A percentile compares a stretch with the other conserved stretches of the same genome.
phyloP scores from a whole-genome alignment of 2,113 vertebrate genomes.

The Ochotona curzoniae region DNA sequence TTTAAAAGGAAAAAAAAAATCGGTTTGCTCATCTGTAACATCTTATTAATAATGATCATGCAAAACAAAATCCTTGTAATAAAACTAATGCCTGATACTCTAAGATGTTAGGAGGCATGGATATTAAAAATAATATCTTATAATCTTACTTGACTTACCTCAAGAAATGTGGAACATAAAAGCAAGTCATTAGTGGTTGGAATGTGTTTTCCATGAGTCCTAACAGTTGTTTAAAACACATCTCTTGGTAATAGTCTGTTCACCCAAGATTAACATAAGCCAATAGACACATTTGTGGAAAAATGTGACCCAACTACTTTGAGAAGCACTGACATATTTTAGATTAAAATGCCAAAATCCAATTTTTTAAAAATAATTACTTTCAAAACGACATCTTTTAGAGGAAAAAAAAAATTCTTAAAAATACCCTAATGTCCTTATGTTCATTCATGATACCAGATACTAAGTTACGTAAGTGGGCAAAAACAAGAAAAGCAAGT shows the following conservation, averaged over 20 bases:
- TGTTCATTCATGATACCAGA: conserved; percentile 58
- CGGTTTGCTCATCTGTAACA: not conserved
- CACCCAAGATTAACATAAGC: conserved; percentile 68
- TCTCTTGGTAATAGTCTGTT: conserved; percentile 71
- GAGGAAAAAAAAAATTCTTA: conserved; percentile 64
- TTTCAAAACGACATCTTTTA: conserved; percentile 65
- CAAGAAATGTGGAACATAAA: conserved; percentile 47
- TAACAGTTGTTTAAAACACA: conserved; percentile 63
- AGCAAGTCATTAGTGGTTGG: conserved; percentile 23
- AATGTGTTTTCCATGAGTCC: conserved; percentile 60
- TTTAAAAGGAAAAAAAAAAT: too few relatives aligned
- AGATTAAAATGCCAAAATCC: conserved; percentile 42
- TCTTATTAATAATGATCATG: conserved; percentile 46
- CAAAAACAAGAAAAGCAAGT: conserved; percentile 60
- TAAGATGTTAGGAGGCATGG: conserved; percentile 20
- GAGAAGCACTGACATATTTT: conserved; percentile 76
- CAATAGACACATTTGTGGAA: conserved; percentile 67
- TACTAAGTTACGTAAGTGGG: conserved; percentile 53
- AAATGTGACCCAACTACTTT: conserved; percentile 51
- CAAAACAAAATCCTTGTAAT: conserved; percentile 23
- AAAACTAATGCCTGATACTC: conserved; percentile 27
- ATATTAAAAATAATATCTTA: conserved; percentile 1
- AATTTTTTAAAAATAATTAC: conserved; percentile 75
- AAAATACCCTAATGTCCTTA: conserved; percentile 61
- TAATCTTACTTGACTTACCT: conserved; percentile 8